Conservation (phyloP, 2,113 vertebrate genomes). For the Oryzias curvinotus region DNA sequence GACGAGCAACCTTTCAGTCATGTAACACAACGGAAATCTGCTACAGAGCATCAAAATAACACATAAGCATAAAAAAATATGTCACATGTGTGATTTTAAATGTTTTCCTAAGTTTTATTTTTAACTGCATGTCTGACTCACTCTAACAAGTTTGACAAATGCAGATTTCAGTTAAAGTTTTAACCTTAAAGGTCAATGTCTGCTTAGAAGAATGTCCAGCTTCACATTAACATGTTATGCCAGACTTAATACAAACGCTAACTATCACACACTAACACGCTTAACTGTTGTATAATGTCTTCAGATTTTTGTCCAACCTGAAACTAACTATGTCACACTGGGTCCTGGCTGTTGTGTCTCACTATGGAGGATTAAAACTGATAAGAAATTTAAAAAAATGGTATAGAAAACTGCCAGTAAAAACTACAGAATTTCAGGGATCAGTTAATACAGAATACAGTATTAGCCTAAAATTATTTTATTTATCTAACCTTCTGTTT, state of each 20-base stretch:
- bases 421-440: too few species aligned
- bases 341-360: too few species aligned
- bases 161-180: conserved; percentile 62
- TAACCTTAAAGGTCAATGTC: conserved; percentile 5
- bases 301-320: background rate
- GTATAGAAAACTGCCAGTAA: too few species aligned
- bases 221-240: conserved; percentile 3
- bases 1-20: conserved; percentile 30
- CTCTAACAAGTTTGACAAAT: background rate
- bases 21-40: conserved; percentile 61
- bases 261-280: conserved; percentile 3
- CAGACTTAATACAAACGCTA: conserved; percentile 25
- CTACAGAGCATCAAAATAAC: background rate
- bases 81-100: background rate
- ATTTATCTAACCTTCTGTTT: too few species aligned
- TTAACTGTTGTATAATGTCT: background rate
- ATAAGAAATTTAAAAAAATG: too few species aligned
- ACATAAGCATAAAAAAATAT: background rate
- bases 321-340: conserved; percentile 16
- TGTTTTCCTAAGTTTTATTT: background rate
- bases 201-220: conserved; percentile 14
- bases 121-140: background rate
- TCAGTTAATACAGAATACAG: too few species aligned
- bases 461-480: too few species aligned
- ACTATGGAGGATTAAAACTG: too few species aligned